Evolutionary conservation across 92 coral and sea anemone genomes (phyloP), one percentile per base, ranked within the genome.

Genomic region (Zoanthus gigantus): DNA sequence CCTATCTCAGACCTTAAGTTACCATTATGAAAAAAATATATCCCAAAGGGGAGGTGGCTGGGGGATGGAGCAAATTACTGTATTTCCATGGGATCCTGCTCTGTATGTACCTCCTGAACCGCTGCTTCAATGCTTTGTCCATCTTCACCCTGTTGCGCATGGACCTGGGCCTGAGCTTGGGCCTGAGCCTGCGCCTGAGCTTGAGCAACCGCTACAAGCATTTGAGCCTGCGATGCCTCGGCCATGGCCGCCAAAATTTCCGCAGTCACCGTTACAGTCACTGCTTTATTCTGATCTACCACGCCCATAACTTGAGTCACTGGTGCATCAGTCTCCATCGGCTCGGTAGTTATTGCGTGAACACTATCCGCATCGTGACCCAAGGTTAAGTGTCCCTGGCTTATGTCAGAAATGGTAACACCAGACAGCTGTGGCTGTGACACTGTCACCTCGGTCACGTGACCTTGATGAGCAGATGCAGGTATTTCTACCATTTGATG

Each of bases 171-270:
- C 52, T 75, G 89, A 12, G 84, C 37, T 56, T 65, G 85, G 28
- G 87, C 74, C 34, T 76, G 89, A 15, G 84, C 90, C 54, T 76
- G 84, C 9, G 84, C 74, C 63, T 87, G 88, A 52, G 84, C 88
- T 6, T 73, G 66, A 12, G 88, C 83, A 16, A 83, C 86, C 31
- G 93, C 61, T 50, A 82, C 87, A 31, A 92, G 91, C 88, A 91
- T 61, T 75, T 83, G 77, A 52, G 89, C 75, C 53, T 93, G 89
- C 91, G 92, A 93, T 58, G 94, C 96, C 46, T 95, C 98, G 29
- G 98, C 98, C 98, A 95, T 95, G 17, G 98, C 98, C 11, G 98
- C 98, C 42, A 95, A 85, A 87, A 93, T 95, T 88, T 95, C 98
- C 11, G 96, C 98, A 72, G 96, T 90, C 10, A 95, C 96, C 1